These are phyloP conservation scores for Fratercula arctica DNA, from an alignment of 2,797 vertebrate species.

Conservation along the genomic window DNA sequence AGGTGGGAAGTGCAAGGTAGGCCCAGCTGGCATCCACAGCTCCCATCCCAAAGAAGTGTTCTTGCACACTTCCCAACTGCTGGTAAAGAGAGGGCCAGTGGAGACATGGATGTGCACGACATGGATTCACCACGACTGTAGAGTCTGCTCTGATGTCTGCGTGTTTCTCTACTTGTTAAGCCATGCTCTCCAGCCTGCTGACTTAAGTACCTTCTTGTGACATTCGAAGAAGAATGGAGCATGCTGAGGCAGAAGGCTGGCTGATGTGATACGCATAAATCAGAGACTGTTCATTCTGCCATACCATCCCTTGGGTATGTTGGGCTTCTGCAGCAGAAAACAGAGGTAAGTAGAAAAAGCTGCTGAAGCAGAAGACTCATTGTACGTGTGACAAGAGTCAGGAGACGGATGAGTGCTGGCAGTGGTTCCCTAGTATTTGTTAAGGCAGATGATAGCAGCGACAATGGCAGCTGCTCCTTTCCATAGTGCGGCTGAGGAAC, in stretches of 20 bases:
- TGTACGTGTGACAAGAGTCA: not conserved
- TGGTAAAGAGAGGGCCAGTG: not conserved
- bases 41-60: not conserved
- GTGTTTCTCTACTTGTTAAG: not conserved
- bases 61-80: fast-evolving
- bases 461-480: constrained; percentile 26
- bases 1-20: not conserved
- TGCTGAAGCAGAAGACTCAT: not conserved
- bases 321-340: not conserved
- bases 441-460: not conserved
- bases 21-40: not conserved
- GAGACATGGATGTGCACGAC: not conserved
- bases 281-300: not conserved
- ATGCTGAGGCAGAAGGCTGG: not conserved
- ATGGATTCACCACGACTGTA: not conserved
- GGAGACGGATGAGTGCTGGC: not conserved
- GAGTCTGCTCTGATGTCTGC: not conserved
- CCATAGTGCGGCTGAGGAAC: fast-evolving
- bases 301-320: not conserved
- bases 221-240: not conserved
- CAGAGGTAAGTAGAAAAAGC: not conserved
- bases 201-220: not conserved
- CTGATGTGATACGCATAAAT: not conserved
- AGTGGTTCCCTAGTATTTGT: not conserved
- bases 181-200: not conserved